Evolutionary conservation across 1,140 invertebrate genomes (phyloP), one percentile per base, ranked within the genome.

Genomic region (honey bee (Apis mellifera)): DNA sequence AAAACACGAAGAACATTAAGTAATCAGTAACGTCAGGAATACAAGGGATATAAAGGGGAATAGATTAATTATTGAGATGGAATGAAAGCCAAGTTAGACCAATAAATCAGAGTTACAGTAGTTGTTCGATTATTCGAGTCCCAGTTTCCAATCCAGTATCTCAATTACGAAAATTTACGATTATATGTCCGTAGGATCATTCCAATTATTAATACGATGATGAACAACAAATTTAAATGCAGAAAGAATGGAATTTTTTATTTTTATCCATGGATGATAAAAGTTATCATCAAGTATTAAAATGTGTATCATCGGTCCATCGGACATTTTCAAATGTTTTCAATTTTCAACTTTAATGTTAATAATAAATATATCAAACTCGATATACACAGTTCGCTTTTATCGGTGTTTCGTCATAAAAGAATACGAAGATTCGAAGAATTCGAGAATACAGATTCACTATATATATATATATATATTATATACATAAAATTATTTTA

Each of bases 81-180:
- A 23, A 52, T 23, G 48, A 48, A 69, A 50, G 66, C 48, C 21
- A 69, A 69, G 66, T 69, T 69, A 52, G 21, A 13, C 1, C 48
- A 2, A 69, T 69, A 69, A 69, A 69, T 69, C 66, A 69, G 66
- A 7, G 66, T 69, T 69, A 50, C 42, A 8, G 66, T 69, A 69
- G 42, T 69, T 69, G 48, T 69, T 69, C 66, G 66, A 50, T 69
- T 69, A 69, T 50, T 50, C 48, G 66, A 1, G 21, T 12, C 66
- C n/a, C 66, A 69, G 66, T 69, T 69, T 52, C 66, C 32, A 32
- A n/a, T 32, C 32, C 32, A n/a, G 66, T 50, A 69, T 52, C 48
- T 23, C 48, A 0, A 8, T 50, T 69, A 69, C 48, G 66, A 69
- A 52, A 52, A 69, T 69, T 50, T 69, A 69, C n/a, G 66, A 23